Conservation (phyloP, 2,113 vertebrate species). For the Campylomormyrus tamandua region DNA sequence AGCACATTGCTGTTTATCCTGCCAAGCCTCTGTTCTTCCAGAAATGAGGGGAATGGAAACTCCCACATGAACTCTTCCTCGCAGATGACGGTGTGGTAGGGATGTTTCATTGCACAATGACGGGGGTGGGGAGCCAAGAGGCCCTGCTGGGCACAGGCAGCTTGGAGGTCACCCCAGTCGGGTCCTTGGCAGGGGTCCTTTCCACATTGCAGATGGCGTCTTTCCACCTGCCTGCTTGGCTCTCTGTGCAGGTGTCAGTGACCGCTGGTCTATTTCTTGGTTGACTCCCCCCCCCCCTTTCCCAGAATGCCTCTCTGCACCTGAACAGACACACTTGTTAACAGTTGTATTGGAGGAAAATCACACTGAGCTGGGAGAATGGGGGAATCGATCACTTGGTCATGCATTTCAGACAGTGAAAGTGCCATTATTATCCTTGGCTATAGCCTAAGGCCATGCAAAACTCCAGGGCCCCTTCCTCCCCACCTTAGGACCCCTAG, state of each 20-base stretch:
- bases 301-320: background rate
- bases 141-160: background rate
- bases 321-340: background rate
- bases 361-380: background rate
- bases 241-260: background rate
- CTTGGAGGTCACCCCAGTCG: background rate
- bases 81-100: background rate
- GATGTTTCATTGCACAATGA: background rate
- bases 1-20: background rate
- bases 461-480: background rate
- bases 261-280: background rate
- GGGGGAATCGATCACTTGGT: background rate
- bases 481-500: background rate
- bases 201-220: background rate
- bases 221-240: background rate
- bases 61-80: background rate
- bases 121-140: background rate
- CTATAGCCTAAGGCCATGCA: background rate
- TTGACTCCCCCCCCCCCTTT: background rate
- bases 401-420: background rate
- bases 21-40: background rate
- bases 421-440: background rate
- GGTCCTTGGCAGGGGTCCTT: background rate
- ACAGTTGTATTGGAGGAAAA: background rate
- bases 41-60: background rate